Evolutionary conservation across 2,113 vertebrate species (phyloP).

Genomic region (Oncorhynchus nerka): DNA sequence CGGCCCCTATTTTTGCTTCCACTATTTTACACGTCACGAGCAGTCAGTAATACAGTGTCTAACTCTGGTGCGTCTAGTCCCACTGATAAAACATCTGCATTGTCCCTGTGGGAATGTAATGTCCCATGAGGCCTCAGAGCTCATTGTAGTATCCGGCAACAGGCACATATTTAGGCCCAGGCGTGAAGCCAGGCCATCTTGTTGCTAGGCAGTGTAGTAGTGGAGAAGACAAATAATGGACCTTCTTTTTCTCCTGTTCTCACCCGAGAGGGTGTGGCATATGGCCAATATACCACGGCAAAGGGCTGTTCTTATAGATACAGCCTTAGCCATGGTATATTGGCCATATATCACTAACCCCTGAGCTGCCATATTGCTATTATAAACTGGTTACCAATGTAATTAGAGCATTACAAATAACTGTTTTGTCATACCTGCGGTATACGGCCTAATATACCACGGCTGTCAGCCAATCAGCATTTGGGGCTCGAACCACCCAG

Average conservation of each 20-base stretch:
- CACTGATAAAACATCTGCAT: constrained; percentile 61
- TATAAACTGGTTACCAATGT: too few species aligned
- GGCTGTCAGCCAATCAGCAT: too few species aligned
- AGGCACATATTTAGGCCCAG: constrained; percentile 28
- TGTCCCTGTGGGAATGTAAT: constrained; percentile 55
- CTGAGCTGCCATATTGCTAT: too few species aligned
- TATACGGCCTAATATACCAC: too few species aligned
- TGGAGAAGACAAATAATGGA: constrained; percentile 43
- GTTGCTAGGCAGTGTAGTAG: constrained; percentile 52
- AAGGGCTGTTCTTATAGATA: too few species aligned
- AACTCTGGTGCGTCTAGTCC: constrained; percentile 41
- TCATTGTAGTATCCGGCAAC: constrained; percentile 41
- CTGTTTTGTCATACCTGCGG: too few species aligned
- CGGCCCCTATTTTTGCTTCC: constrained; percentile 10
- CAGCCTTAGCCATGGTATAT: too few species aligned
- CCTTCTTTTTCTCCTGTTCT: constrained; percentile 20
- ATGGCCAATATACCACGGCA: too few species aligned
- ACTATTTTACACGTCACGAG: constrained; percentile 27
- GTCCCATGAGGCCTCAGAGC: constrained; percentile 40
- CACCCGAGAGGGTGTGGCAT: too few species aligned
- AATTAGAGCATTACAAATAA: too few species aligned
- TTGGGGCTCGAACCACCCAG: too few species aligned
- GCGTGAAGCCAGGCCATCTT: constrained; percentile 1
- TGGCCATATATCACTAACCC: not conserved
- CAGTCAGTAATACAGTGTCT: constrained; percentile 21